phyloP scores from a whole-genome alignment of 2,113 vertebrate genomes.

The Tenrec ecaudatus region DNA sequence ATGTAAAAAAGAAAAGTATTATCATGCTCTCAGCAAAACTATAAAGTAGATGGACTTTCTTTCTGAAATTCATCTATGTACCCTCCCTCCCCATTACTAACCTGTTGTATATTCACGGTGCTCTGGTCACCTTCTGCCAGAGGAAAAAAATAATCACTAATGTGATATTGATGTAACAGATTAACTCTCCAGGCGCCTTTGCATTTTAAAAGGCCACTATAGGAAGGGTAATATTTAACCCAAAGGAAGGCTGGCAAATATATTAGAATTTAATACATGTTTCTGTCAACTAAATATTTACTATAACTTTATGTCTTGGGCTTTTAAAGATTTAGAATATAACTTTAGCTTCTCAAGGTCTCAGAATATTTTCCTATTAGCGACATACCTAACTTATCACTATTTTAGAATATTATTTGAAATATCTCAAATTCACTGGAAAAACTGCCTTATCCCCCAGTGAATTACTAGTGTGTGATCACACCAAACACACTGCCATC shows the following conservation, averaged over 20 bases:
- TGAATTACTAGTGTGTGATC: neutral
- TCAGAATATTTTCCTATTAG: neutral
- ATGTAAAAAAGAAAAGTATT: constrained; percentile 7
- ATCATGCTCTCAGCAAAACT: neutral
- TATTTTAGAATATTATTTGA: constrained; percentile 30
- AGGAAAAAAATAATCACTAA: neutral
- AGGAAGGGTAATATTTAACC: neutral
- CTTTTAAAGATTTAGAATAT: neutral
- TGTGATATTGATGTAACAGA: neutral
- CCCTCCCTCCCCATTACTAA: neutral
- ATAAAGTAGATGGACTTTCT: neutral
- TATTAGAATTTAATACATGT: neutral
- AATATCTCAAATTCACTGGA: neutral
- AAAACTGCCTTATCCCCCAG: neutral
- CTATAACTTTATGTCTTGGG: constrained; percentile 27
- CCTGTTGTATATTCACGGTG: neutral
- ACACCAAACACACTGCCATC: no score
- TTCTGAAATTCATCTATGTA: neutral
- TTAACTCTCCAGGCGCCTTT: constrained; percentile 17
- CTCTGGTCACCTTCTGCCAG: neutral
- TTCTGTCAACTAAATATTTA: constrained; percentile 2
- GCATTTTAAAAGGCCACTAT: constrained; percentile 47
- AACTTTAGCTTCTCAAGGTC: constrained; percentile 8
- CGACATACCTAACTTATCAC: neutral
- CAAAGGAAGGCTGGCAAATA: neutral